phyloP scores from a whole-genome alignment of 2,888 invertebrate genomes.

The Xestoiulus laeticollis region DNA sequence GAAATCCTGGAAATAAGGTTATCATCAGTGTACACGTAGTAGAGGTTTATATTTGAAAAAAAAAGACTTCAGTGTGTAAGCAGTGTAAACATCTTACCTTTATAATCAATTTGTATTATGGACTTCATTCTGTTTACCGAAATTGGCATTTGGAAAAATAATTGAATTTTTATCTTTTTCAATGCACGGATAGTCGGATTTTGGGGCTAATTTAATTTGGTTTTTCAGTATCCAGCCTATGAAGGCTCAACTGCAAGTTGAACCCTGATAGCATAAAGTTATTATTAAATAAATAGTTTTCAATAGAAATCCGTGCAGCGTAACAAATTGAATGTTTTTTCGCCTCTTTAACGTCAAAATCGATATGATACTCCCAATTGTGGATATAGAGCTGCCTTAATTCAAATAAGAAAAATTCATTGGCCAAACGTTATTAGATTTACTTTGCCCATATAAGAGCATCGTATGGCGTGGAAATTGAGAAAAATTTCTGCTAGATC shows the following conservation, averaged over 20 bases:
- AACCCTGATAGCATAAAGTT: not conserved
- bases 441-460: not conserved
- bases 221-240: not conserved
- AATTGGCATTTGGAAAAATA: not conserved
- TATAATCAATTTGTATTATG: not conserved
- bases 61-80: not conserved
- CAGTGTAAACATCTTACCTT: not conserved
- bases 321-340: not conserved
- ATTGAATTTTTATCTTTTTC: not conserved
- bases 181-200: not conserved
- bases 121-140: not conserved
- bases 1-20: no score
- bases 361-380: not conserved
- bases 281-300: slow-evolving; percentile 6
- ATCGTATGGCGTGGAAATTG: not conserved
- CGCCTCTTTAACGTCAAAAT: not conserved
- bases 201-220: not conserved
- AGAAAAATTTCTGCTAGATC: not conserved
- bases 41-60: no score
- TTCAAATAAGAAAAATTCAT: not conserved
- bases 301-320: not conserved
- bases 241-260: not conserved
- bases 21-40: no score
- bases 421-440: not conserved
- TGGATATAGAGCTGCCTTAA: not conserved